Evolutionary conservation across 2,888 invertebrate species (phyloP), one percentile per base, ranked within the genome.

Genomic region (Nyleta sp.): DNA sequence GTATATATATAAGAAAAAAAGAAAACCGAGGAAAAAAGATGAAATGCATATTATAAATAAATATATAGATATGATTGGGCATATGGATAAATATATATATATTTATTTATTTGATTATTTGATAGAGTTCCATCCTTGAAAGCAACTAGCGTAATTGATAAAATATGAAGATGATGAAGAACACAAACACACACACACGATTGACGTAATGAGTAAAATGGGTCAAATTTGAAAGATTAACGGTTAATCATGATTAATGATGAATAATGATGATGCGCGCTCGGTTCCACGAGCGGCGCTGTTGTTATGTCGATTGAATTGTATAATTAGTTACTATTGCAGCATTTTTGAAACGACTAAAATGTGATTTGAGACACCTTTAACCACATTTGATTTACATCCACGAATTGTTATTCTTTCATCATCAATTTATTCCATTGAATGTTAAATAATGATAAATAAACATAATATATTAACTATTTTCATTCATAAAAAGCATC

Each of bases 401-500:
- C 85, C 88, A 87, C 84, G 86, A 88, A 90, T 89, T 90, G 90
- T 90, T 90, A 88, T 90, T 89, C 87, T 90, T 88, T 90, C 87
- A 88, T 89, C 88, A 88, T 87, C 88, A 85, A 86, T 86, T 87
- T 89, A 90, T 89, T 88, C 88, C 89, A 89, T 90, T 90, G 86
- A 90, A 90, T 90, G 90, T 91, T 91, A 88, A 90, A 90, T 89
- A 90, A 89, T 89, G 87, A 90, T 86, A 81, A 83, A 84, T 83
- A 86, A 87, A 87, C 88, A 89, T 90, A 89, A 90, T 90, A 91
- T 91, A 90, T 90, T 90, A 90, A 91, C 89, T 91, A 91, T 90
- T 91, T 91, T 91, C 90, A 91, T 90, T 91, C 90, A 91, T 90
- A 89, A 90, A 86, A 89, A 88, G 90, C 91, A 91, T 91, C 91